Conservation (phyloP, 1,140 invertebrate genomes). For the Heliconius eleuchia region DNA sequence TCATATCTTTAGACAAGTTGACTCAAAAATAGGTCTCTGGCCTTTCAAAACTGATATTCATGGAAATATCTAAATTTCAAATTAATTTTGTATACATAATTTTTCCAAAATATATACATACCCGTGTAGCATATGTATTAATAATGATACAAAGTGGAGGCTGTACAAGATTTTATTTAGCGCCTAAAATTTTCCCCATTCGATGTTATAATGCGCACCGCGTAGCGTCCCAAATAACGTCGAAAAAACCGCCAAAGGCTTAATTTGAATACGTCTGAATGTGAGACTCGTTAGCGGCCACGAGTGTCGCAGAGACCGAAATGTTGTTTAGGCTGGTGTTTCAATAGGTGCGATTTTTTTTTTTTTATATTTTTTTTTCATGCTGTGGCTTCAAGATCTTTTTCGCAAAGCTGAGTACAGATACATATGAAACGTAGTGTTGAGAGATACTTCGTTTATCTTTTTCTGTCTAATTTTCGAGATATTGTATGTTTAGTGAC, state of each 20-base stretch:
- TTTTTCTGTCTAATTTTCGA: too few species aligned
- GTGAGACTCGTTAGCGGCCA: conserved; percentile 31
- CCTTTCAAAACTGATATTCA: neutral
- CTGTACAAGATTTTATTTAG: conserved; percentile 19
- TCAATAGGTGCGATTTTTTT: neutral
- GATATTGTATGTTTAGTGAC: too few species aligned
- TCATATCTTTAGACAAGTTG: neutral
- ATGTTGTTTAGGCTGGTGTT: conserved; percentile 15
- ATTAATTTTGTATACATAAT: neutral
- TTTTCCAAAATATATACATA: neutral
- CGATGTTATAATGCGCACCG: conserved; percentile 18
- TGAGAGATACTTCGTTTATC: too few species aligned
- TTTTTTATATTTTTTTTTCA: neutral
- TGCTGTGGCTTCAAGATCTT: too few species aligned
- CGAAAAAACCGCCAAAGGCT: conserved; percentile 32
- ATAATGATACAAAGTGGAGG: conserved; percentile 10
- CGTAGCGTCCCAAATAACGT: conserved; percentile 28
- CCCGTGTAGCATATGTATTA: neutral
- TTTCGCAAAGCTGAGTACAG: too few species aligned
- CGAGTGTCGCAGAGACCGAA: conserved; percentile 29
- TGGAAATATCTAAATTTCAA: neutral
- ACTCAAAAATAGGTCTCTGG: too few species aligned
- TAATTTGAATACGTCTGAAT: conserved; percentile 34
- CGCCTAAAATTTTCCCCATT: conserved; percentile 27
- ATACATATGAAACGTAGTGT: too few species aligned